phyloP scores from a whole-genome alignment of 2,888 invertebrate genomes.

The Drosophila differens region DNA sequence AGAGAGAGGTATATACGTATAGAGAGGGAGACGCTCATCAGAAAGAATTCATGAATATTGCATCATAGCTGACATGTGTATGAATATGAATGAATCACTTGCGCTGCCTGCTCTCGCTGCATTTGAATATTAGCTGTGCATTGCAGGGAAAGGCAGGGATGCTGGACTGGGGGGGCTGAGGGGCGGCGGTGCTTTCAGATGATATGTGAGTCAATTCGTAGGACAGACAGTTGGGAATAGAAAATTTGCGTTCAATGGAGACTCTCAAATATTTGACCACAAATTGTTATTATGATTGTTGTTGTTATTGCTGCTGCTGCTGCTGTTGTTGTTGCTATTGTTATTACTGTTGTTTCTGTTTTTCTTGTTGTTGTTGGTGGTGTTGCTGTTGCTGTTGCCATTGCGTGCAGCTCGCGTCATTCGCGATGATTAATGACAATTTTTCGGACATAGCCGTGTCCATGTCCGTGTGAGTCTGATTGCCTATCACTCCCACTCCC shows the following conservation, averaged over 20 bases:
- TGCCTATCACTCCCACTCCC: conserved; percentile 14
- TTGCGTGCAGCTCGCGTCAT: conserved; percentile 65
- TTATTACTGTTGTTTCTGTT: background rate
- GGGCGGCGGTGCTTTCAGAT: background rate
- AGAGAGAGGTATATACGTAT: background rate
- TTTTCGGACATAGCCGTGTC: conserved; percentile 59
- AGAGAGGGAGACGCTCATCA: background rate
- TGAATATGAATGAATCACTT: conserved; percentile 38
- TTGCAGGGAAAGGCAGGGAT: background rate
- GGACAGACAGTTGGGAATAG: conserved; percentile 37
- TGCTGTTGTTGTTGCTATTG: conserved; percentile 25
- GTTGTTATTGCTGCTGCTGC: conserved; percentile 10
- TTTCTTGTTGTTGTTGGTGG: background rate
- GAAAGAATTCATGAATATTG: conserved; percentile 51
- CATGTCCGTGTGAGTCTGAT: conserved; percentile 44
- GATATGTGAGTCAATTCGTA: conserved; percentile 28
- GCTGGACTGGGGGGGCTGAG: background rate
- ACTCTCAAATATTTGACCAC: conserved; percentile 74
- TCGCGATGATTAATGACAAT: conserved; percentile 75
- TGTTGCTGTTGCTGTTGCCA: conserved; percentile 30
- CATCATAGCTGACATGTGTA: conserved; percentile 39
- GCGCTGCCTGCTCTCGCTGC: conserved; percentile 14
- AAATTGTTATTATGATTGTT: conserved; percentile 74
- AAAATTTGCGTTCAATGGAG: conserved; percentile 54
- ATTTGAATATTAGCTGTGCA: conserved; percentile 18